Conservation (phyloP, 2,888 invertebrate genomes). For the Scotopteryx bipunctaria region DNA sequence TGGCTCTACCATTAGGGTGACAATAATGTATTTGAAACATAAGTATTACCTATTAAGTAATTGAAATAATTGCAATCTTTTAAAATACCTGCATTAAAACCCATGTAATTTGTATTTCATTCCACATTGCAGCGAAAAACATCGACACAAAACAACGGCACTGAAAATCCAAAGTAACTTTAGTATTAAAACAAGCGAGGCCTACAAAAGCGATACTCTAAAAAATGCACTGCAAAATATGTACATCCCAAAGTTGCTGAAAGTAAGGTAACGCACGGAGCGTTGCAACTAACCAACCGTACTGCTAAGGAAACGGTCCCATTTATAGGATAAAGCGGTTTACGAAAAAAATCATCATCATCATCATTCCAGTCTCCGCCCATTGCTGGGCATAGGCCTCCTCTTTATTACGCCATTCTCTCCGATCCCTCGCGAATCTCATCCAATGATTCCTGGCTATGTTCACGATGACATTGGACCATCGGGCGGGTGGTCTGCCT, state of each 20-base stretch:
- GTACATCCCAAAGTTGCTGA: conserved; percentile 79
- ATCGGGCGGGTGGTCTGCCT: too few relatives aligned
- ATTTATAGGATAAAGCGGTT: conserved; percentile 41
- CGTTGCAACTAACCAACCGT: conserved; percentile 81
- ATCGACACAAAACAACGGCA: conserved; percentile 41
- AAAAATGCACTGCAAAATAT: conserved; percentile 81
- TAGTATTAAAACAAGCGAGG: conserved; percentile 73
- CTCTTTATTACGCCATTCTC: too few relatives aligned
- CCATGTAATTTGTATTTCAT: not conserved
- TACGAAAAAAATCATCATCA: not conserved
- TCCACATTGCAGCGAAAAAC: conserved; percentile 26
- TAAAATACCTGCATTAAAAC: not conserved
- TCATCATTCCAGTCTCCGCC: too few relatives aligned
- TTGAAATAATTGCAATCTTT: not conserved
- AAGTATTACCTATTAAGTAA: too few relatives aligned
- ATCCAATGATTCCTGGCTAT: too few relatives aligned
- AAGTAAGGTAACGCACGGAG: conserved; percentile 80
- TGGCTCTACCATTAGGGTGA: not conserved
- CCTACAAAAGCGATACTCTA: conserved; percentile 81
- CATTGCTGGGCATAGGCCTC: too few relatives aligned
- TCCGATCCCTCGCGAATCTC: too few relatives aligned
- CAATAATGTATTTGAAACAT: too few relatives aligned
- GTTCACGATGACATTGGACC: too few relatives aligned
- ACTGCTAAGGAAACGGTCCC: conserved; percentile 62
- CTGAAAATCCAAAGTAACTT: conserved; percentile 64